A percentile compares a stretch with the other conserved stretches of the same genome.
phyloP scores from a whole-genome alignment of 2,113 vertebrate genomes.

The Erpornis zantholeuca region DNA sequence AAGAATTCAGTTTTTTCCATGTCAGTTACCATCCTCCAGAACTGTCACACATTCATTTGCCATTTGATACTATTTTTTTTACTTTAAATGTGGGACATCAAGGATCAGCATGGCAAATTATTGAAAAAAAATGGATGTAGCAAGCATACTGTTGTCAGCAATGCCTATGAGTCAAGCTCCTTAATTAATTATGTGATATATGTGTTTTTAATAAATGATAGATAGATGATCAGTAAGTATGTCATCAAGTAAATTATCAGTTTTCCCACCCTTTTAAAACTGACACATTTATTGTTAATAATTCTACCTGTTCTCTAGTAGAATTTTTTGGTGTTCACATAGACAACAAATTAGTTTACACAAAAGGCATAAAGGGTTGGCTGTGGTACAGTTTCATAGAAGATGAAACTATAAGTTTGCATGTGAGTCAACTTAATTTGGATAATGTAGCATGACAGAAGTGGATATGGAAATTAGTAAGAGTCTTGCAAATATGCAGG shows the following conservation, averaged over 20 bases:
- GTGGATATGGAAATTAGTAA: neutral
- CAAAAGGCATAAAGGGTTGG: neutral
- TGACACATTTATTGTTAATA: neutral
- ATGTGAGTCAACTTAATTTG: neutral
- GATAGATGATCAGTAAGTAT: neutral
- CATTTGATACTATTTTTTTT: neutral
- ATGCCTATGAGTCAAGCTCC: neutral
- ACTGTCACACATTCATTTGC: neutral
- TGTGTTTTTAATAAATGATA: neutral
- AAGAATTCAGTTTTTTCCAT: neutral
- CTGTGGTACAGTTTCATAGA: neutral
- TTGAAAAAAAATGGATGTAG: neutral
- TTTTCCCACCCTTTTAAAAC: neutral
- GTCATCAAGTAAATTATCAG: neutral
- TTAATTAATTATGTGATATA: neutral
- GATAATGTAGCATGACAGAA: neutral
- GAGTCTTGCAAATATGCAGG: neutral
- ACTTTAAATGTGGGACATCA: neutral
- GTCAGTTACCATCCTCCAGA: neutral
- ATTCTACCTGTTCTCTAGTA: neutral
- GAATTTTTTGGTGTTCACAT: neutral
- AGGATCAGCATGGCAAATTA: neutral
- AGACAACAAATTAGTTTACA: neutral
- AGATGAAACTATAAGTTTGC: neutral
- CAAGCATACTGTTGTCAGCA: neutral